These are phyloP conservation scores for Automeris io DNA, from an alignment of 2,888 invertebrate species.

Conservation along the genomic window DNA sequence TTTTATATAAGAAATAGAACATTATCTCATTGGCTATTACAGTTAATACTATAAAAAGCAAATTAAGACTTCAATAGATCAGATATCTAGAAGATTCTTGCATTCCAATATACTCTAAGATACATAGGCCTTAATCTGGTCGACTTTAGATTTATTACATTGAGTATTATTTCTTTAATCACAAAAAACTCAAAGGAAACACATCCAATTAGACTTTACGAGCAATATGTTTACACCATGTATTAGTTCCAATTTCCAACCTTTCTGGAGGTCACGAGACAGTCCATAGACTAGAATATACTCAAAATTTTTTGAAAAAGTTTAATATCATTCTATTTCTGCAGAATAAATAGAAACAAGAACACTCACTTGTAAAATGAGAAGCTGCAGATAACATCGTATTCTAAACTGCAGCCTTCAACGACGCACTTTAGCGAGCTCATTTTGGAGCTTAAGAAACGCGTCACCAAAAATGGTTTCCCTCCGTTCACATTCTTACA, in stretches of 20 bases:
- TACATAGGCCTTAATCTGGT: too few relatives aligned
- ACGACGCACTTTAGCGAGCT: conserved; percentile 68
- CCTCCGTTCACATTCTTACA: conserved; percentile 60
- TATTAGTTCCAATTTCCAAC: conserved; percentile 10
- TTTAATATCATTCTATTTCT: not conserved
- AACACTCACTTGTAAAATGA: conserved; percentile 72
- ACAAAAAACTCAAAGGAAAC: not conserved
- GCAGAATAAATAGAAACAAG: conserved; percentile 18
- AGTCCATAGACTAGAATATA: conserved; percentile 11
- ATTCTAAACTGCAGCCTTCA: conserved; percentile 70
- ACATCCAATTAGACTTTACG: not conserved
- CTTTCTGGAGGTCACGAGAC: conserved; percentile 19
- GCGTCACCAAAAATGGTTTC: conserved; percentile 55
- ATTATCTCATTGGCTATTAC: too few relatives aligned
- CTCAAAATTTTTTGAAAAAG: not conserved
- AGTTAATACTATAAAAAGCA: too few relatives aligned
- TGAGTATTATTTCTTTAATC: too few relatives aligned
- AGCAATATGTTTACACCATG: conserved; percentile 18
- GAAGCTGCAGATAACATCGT: conserved; percentile 73
- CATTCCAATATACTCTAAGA: too few relatives aligned
- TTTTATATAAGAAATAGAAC: too few relatives aligned
- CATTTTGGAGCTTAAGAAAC: conserved; percentile 41
- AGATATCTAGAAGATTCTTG: too few relatives aligned
- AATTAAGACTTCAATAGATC: too few relatives aligned
- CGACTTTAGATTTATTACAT: too few relatives aligned